A percentile compares a stretch with the other conserved stretches of the same genome.
phyloP scores from a whole-genome alignment of 2,797 vertebrate species.

The Sebastes oblongus region DNA sequence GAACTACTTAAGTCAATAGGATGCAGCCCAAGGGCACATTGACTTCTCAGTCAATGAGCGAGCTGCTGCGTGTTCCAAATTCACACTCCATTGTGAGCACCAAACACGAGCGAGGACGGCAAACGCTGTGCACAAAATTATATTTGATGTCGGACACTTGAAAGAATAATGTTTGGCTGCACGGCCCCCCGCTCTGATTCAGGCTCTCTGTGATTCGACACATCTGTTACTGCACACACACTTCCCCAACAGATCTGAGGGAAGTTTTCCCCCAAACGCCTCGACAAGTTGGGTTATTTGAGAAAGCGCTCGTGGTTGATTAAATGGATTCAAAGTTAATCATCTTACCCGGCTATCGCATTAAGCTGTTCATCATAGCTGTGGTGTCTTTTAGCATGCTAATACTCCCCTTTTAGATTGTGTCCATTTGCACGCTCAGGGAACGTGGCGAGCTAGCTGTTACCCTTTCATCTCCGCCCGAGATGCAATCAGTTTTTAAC shows the following conservation, averaged over 20 bases:
- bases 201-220: constrained; percentile 48
- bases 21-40: constrained; percentile 70
- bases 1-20: constrained; percentile 65
- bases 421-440: constrained; percentile 69
- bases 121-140: constrained; percentile 41
- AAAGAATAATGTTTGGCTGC: constrained; percentile 42
- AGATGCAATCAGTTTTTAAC: constrained; percentile 69
- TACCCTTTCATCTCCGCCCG: constrained; percentile 67
- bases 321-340: constrained; percentile 82
- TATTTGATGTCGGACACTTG: constrained; percentile 61
- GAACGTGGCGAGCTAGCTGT: constrained; percentile 43
- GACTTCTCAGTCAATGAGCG: constrained; percentile 55
- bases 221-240: constrained; percentile 36
- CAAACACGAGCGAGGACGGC: constrained; percentile 31
- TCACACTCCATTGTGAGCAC: constrained; percentile 30
- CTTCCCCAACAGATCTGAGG: constrained; percentile 60
- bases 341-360: constrained; percentile 75
- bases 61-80: constrained; percentile 33
- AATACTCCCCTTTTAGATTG: constrained; percentile 73
- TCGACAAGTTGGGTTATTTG: constrained; percentile 65
- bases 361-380: constrained; percentile 75
- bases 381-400: constrained; percentile 75
- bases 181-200: constrained; percentile 32
- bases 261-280: constrained; percentile 42
- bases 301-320: constrained; percentile 70